Evolutionary conservation across 2,113 vertebrate species (phyloP), one percentile per base, ranked within the genome.

Genomic region (Felis chaus): DNA sequence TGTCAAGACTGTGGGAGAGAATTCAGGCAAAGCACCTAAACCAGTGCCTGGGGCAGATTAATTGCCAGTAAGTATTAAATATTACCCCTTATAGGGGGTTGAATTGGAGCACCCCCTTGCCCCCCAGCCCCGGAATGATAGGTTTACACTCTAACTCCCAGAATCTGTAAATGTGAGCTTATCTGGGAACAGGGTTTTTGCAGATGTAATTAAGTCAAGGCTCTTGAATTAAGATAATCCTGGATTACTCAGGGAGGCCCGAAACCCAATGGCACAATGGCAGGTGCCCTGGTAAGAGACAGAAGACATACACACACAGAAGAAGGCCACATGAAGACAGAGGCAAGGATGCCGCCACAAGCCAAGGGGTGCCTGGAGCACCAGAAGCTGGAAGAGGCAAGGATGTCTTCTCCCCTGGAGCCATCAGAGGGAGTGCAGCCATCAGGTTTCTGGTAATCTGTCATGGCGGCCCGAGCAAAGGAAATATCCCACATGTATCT

Each of bases 391-490:
- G 21, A 36, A 16, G 5, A n/a, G n/a, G 11, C 15, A 16, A 41
- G 33, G n/a, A 55, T 55, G 55, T 15, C 2, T 29, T 66, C 29
- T 65, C 6, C 48, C 15, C 74, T 4, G 7, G n/a, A 36, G 45
- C 29, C 11, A 39, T n/a, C 1, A 4, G 11, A 50, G 55, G n/a
- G 5, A 63, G 29, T 10, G 0, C 5, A 4, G 69, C 39, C 18
- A 39, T 15, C 33, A 2, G 1, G 13, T 66, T 83, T 29, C 12
- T 23, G 21, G 29, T 13, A 4, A 41, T 18, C 36, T 66, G 55
- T n/a, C n/a, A 36, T 2, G 25, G 57, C 6, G 31, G 27, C 86
- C 12, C 1, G 27, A 29, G 48, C 33, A 86, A 16, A 80, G 7
- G 2, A 33, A 27, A n/a, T 7, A 29, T 7, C 31, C 25, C 48